Conservation (phyloP, 2,797 vertebrate species). For the Anniella stebbinsi region DNA sequence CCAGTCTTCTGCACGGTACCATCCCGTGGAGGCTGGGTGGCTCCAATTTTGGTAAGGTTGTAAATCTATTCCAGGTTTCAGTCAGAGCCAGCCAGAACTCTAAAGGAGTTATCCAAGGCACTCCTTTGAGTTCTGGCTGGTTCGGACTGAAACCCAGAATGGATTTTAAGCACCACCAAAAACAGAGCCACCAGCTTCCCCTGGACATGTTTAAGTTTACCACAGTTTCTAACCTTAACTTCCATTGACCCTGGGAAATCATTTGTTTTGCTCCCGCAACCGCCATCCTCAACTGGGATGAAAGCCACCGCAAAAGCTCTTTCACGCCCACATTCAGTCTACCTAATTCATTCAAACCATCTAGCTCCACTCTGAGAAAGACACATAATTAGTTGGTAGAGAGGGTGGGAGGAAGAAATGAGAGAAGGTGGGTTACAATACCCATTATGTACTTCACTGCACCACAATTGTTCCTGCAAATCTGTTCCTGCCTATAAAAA, state of each 20-base stretch:
- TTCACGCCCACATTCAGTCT: constrained; percentile 61
- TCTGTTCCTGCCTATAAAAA: constrained; percentile 55
- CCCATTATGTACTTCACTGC: constrained; percentile 45
- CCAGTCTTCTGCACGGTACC: too few relatives aligned
- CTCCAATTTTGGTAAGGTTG: too few relatives aligned
- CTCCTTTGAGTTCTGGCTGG: too few relatives aligned
- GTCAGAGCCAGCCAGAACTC: too few relatives aligned
- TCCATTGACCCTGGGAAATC: not conserved
- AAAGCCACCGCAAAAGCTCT: constrained; percentile 36
- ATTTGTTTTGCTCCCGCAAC: not conserved
- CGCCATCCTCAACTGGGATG: not conserved
- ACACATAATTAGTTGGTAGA: constrained; percentile 43
- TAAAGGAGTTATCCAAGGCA: too few relatives aligned
- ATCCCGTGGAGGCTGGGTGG: too few relatives aligned
- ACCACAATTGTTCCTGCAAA: constrained; percentile 51
- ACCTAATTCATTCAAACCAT: constrained; percentile 50
- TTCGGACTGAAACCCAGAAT: too few relatives aligned
- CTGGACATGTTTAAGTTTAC: not conserved
- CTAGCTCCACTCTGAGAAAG: constrained; percentile 50
- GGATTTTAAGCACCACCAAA: too few relatives aligned
- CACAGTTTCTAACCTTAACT: not conserved
- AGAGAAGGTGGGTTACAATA: constrained; percentile 61
- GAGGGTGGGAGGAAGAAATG: constrained; percentile 36
- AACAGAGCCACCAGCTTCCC: too few relatives aligned
- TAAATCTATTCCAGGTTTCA: too few relatives aligned